Evolutionary conservation across 2,888 invertebrate species (phyloP).

Genomic region (Watsonalla binaria): DNA sequence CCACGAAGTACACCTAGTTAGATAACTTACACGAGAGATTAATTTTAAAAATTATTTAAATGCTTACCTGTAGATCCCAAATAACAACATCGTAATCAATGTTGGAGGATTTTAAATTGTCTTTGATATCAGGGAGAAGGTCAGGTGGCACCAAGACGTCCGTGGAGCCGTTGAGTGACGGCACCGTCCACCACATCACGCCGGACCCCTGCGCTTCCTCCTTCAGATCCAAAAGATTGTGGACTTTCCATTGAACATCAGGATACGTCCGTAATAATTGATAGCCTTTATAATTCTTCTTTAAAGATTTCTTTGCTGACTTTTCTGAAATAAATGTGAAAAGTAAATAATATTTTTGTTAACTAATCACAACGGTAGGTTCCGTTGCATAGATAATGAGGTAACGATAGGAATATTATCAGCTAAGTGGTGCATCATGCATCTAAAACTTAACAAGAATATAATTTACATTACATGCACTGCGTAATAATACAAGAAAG

Average conservation of each 20-base stretch:
- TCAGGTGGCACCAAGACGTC: slow-evolving; percentile 87
- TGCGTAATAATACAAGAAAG: slow-evolving; percentile 30
- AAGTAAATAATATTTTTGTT: background rate
- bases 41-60: background rate
- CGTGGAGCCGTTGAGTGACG: slow-evolving; percentile 74
- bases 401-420: background rate
- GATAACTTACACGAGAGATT: background rate
- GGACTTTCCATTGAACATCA: slow-evolving; percentile 63
- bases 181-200: slow-evolving; percentile 72
- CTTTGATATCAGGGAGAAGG: slow-evolving; percentile 77
- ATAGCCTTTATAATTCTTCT: slow-evolving; percentile 76
- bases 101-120: slow-evolving; percentile 78
- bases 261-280: slow-evolving; percentile 71
- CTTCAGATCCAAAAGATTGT: slow-evolving; percentile 63
- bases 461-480: slow-evolving; percentile 2
- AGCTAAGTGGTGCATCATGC: background rate
- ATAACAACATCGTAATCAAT: slow-evolving; percentile 83
- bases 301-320: slow-evolving; percentile 53
- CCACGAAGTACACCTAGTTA: no score
- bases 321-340: slow-evolving; percentile 23
- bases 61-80: slow-evolving; percentile 83
- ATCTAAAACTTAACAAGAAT: background rate
- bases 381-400: no score
- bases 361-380: no score
- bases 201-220: slow-evolving; percentile 73